Percentiles rank a stretch among this genome's conserved stretches.
Evolutionary conservation across 2,888 invertebrate genomes (phyloP).

Genomic region (Acleris emargana): DNA sequence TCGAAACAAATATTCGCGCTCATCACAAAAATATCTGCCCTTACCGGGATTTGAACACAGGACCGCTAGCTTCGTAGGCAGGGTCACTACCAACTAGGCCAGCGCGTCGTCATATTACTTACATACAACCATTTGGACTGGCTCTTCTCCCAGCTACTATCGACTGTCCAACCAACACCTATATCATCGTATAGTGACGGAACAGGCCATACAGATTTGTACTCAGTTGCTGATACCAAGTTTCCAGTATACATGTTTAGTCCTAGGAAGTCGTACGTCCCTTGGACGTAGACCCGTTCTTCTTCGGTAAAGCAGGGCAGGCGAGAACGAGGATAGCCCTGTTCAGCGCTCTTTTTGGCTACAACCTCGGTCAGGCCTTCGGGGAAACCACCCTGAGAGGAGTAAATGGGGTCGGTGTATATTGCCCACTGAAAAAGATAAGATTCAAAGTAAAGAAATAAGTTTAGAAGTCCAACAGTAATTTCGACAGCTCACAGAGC

Average conservation of each 20-base stretch:
- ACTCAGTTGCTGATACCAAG: slow-evolving; percentile 50
- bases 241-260: slow-evolving; percentile 87
- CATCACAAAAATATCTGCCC: too few relatives aligned
- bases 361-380: slow-evolving; percentile 70
- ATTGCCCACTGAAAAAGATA: slow-evolving; percentile 63
- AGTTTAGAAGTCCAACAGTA: background rate
- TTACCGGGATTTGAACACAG: too few relatives aligned
- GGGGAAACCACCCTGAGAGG: slow-evolving; percentile 79
- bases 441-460: background rate
- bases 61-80: too few relatives aligned
- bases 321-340: slow-evolving; percentile 69
- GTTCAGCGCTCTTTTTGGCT: slow-evolving; percentile 66
- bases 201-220: slow-evolving; percentile 30
- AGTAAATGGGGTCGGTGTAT: slow-evolving; percentile 78
- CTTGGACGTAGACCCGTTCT: slow-evolving; percentile 60
- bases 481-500: too few relatives aligned
- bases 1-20: too few relatives aligned
- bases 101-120: too few relatives aligned
- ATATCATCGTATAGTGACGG: slow-evolving; percentile 24
- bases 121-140: slow-evolving; percentile 41
- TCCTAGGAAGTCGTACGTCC: slow-evolving; percentile 72
- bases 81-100: too few relatives aligned
- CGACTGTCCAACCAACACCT: slow-evolving; percentile 42
- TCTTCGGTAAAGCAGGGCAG: slow-evolving; percentile 72
- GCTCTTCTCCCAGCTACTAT: slow-evolving; percentile 19